A percentile compares a stretch with the other conserved stretches of the same genome.
Conservation (phyloP, 2,888 invertebrate species). For the Acanthosepion esculentum region DNA sequence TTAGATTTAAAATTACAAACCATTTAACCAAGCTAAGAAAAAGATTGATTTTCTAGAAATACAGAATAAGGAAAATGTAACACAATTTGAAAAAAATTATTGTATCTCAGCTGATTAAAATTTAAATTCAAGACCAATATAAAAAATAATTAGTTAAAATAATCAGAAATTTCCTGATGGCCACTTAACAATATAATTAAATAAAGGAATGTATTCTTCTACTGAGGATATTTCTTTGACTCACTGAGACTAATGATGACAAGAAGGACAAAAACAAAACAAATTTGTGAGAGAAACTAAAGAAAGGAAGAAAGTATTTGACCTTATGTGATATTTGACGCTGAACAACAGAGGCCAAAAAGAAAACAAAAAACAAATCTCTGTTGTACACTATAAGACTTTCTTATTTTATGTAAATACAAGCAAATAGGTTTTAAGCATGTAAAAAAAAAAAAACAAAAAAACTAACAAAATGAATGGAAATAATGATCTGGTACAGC, state of each 20-base stretch:
- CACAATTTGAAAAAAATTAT: background rate
- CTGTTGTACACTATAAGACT: background rate
- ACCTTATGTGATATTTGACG: background rate
- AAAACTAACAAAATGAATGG: too few species aligned
- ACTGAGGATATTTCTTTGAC: background rate
- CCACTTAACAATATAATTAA: background rate
- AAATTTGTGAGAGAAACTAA: background rate
- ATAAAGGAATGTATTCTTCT: background rate
- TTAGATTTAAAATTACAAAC: background rate
- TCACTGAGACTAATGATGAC: background rate
- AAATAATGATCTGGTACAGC: too few species aligned
- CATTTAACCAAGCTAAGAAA: background rate
- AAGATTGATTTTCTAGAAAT: too few species aligned
- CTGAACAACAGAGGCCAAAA: background rate
- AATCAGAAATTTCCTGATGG: background rate
- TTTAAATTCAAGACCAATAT: background rate
- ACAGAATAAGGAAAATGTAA: too few species aligned
- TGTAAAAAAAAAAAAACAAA: too few species aligned
- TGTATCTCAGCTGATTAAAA: background rate
- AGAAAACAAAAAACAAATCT: background rate
- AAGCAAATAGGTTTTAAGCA: background rate
- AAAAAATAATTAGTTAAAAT: background rate
- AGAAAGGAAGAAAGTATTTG: background rate
- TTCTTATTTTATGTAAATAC: background rate
- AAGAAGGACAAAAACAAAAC: background rate